A percentile compares a stretch with the other conserved stretches of the same genome.
Conservation (phyloP, 2,113 vertebrate genomes). For the Oryctolagus cuniculus region mOryCun1.1 NC_091432.1:54244501-54245000, state of each 20-base stretch:
- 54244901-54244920: too few species aligned
- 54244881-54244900: not conserved
- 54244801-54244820: not conserved
- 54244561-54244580: not conserved
- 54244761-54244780: not conserved
- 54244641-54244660: not conserved
- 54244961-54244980: not conserved
- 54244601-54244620: not conserved
- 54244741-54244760: not conserved
- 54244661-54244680: not conserved
- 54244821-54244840: not conserved
- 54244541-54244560: not conserved
- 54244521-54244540: not conserved
- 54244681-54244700: not conserved
- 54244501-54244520: slow-evolving; percentile 35
- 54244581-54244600: not conserved
- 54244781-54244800: not conserved
- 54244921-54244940: not conserved
- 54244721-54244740: not conserved
- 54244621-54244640: not conserved
- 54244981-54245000: not conserved
- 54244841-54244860: not conserved
- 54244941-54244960: not conserved
- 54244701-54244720: not conserved
- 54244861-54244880: not conserved